Percentiles rank a stretch among this genome's conserved stretches.
phyloP scores from a whole-genome alignment of 2,888 invertebrate genomes.

The Linnaemya vulpina region DNA sequence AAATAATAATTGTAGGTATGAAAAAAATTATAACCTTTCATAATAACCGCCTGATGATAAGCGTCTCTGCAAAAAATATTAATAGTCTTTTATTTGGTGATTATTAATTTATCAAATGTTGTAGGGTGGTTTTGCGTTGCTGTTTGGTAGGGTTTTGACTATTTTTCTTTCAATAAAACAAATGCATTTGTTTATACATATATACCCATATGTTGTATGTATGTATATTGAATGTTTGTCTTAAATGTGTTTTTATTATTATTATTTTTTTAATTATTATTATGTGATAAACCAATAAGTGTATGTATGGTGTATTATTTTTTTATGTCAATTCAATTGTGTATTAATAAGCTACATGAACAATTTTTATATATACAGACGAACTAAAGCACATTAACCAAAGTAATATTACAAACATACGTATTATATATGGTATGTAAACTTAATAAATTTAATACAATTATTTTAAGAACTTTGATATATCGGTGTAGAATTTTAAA shows the following conservation, averaged over 20 bases:
- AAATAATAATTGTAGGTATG: slow-evolving; percentile 74
- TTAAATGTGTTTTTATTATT: slow-evolving; percentile 20
- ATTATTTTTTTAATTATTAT: background rate
- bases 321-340: slow-evolving; percentile 35
- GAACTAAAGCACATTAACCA: background rate
- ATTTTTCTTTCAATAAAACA: slow-evolving; percentile 23
- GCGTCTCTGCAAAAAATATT: slow-evolving; percentile 83
- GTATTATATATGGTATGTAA: slow-evolving; percentile 1
- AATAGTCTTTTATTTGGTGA: slow-evolving; percentile 78
- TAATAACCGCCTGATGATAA: slow-evolving; percentile 83
- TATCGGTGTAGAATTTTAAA: too few relatives aligned
- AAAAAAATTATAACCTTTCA: slow-evolving; percentile 83
- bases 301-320: background rate
- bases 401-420: slow-evolving; percentile 1
- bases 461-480: too few relatives aligned
- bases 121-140: slow-evolving; percentile 44
- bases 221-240: slow-evolving; percentile 14
- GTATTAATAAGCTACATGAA: slow-evolving; percentile 17
- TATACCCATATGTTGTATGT: too few relatives aligned
- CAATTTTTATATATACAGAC: background rate
- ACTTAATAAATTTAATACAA: slow-evolving; percentile 1
- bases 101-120: slow-evolving; percentile 75
- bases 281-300: background rate
- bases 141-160: slow-evolving; percentile 2
- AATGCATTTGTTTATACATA: too few relatives aligned